Conservation (phyloP, 2,888 invertebrate genomes). For the Stenodera caucasica region DNA sequence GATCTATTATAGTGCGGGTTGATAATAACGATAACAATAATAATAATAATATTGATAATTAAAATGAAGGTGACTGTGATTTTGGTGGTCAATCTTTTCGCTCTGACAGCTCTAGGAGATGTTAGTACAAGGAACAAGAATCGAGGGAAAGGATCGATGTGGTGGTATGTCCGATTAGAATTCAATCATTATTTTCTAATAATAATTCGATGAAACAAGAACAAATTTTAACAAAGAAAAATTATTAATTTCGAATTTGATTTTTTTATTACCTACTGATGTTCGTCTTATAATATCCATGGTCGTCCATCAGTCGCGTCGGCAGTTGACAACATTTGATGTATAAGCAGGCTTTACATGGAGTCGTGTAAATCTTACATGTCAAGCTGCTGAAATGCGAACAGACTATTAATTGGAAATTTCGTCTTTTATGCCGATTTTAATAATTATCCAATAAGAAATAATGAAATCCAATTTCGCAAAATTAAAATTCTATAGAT, state of each 20-base stretch:
- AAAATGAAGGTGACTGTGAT: conserved; percentile 45
- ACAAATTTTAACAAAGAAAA: too few species aligned
- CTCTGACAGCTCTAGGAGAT: conserved; percentile 43
- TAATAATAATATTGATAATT: conserved; percentile 11
- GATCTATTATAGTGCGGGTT: conserved; percentile 42
- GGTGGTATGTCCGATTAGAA: conserved; percentile 75
- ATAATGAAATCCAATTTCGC: too few species aligned
- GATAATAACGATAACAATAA: conserved; percentile 17
- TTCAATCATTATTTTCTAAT: too few species aligned
- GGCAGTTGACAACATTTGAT: conserved; percentile 46
- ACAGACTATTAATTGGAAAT: conserved; percentile 36
- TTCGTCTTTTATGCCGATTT: conserved; percentile 30
- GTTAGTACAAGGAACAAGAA: conserved; percentile 59
- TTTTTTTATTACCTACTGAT: too few species aligned
- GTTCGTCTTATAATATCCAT: neutral
- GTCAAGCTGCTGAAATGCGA: conserved; percentile 41
- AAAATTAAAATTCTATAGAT: neutral
- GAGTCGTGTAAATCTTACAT: conserved; percentile 44
- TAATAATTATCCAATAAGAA: conserved; percentile 18
- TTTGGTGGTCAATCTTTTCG: conserved; percentile 39
- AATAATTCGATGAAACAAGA: too few species aligned
- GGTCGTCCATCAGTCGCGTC: conserved; percentile 39
- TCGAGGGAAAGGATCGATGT: conserved; percentile 86
- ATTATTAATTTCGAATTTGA: too few species aligned
- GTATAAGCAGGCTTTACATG: conserved; percentile 43